Conservation (phyloP, 1,140 invertebrate species). For the Drosophila bocqueti region DNA sequence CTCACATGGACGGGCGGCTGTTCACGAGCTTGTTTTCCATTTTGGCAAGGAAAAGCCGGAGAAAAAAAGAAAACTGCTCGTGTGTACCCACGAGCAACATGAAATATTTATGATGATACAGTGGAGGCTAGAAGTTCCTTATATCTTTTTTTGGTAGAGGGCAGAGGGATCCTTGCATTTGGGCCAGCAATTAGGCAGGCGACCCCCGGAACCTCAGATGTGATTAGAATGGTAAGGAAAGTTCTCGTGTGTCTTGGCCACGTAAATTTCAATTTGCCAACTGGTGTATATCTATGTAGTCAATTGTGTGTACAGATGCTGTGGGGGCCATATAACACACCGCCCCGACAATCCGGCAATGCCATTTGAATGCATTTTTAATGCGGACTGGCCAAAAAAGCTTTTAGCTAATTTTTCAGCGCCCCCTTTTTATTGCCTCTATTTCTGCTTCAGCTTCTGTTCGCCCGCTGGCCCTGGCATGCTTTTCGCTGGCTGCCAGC, state of each 20-base stretch:
- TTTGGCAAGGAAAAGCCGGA: constrained; percentile 28
- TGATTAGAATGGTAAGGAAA: constrained; percentile 55
- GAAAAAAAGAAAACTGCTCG: constrained; percentile 24
- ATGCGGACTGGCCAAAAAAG: constrained; percentile 71
- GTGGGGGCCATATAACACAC: constrained; percentile 16
- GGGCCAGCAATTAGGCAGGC: constrained; percentile 57
- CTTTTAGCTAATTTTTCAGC: constrained; percentile 81
- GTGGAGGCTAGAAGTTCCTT: constrained; percentile 7
- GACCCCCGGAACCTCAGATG: constrained; percentile 24
- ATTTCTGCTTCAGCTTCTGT: constrained; percentile 27
- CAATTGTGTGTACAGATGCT: constrained; percentile 57
- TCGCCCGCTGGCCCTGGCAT: constrained; percentile 65
- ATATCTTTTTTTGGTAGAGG: not conserved
- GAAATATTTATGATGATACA: constrained; percentile 72
- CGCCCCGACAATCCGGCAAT: constrained; percentile 8
- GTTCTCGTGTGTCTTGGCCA: constrained; percentile 40
- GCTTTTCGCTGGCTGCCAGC: constrained; percentile 48
- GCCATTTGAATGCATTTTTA: constrained; percentile 82
- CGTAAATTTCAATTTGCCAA: constrained; percentile 58
- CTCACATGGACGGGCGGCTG: constrained; percentile 17
- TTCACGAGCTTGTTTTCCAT: constrained; percentile 61
- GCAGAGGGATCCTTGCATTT: constrained; percentile 33
- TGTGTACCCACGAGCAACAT: constrained; percentile 45
- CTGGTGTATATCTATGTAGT: constrained; percentile 22
- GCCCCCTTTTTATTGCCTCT: constrained; percentile 28